phyloP scores from a whole-genome alignment of 2,888 invertebrate species.

The Hermaeophaga mercurialis region DNA sequence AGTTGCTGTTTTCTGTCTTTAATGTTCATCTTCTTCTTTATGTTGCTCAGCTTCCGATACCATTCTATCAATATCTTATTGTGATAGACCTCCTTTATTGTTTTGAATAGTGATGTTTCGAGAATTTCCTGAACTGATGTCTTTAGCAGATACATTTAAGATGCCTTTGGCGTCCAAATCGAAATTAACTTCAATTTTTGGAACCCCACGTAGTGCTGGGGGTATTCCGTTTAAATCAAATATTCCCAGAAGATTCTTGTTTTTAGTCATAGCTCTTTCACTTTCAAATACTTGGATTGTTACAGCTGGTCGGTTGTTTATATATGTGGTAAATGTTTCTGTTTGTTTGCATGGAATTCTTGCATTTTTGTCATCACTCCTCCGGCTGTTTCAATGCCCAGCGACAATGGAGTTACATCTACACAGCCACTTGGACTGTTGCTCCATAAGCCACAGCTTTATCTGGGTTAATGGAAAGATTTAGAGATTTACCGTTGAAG shows the following conservation, averaged over 20 bases:
- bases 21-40: slow-evolving; percentile 81
- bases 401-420: slow-evolving; percentile 89
- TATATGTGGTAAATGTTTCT: slow-evolving; percentile 95
- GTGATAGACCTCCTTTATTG: slow-evolving; percentile 89
- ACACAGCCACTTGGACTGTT: slow-evolving; percentile 96
- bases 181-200: slow-evolving; percentile 86
- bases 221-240: slow-evolving; percentile 97
- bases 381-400: slow-evolving; percentile 90
- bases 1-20: too few relatives aligned
- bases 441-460: slow-evolving; percentile 98
- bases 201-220: slow-evolving; percentile 89
- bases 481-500: slow-evolving; percentile 95
- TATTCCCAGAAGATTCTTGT: slow-evolving; percentile 94
- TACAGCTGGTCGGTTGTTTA: slow-evolving; percentile 97
- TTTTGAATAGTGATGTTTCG: slow-evolving; percentile 92
- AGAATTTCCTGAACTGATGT: slow-evolving; percentile 89
- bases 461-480: slow-evolving; percentile 95
- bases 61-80: slow-evolving; percentile 94
- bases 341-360: slow-evolving; percentile 97
- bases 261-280: slow-evolving; percentile 94
- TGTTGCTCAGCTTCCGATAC: slow-evolving; percentile 93
- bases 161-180: slow-evolving; percentile 96
- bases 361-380: slow-evolving; percentile 97
- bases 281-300: slow-evolving; percentile 91
- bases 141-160: slow-evolving; percentile 90